Evolutionary conservation across 2,113 vertebrate genomes (phyloP).

Genomic region (Crotalus viridis): DNA sequence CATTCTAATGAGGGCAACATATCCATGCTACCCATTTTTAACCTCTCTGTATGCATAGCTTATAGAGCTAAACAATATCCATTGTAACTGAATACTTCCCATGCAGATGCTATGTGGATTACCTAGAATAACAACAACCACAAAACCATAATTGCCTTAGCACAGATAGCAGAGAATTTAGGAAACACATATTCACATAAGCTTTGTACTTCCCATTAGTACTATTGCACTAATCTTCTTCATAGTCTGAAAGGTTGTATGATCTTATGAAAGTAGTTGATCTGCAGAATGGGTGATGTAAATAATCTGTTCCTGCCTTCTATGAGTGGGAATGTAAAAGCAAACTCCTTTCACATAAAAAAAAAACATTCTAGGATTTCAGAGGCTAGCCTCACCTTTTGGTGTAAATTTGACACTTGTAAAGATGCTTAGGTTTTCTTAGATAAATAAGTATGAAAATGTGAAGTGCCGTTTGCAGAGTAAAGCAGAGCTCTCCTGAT

Average conservation of each 20-base stretch:
- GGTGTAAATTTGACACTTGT: neutral
- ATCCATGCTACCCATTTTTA: neutral
- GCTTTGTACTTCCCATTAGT: neutral
- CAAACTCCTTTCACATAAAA: neutral
- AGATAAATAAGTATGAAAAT: neutral
- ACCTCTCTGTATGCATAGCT: neutral
- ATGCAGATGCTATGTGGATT: neutral
- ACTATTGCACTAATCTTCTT: neutral
- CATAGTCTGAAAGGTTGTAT: neutral
- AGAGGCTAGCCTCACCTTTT: neutral
- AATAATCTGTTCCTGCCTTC: neutral
- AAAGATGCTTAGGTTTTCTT: neutral
- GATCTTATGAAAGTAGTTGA: neutral
- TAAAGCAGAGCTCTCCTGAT: neutral
- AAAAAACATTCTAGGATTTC: neutral
- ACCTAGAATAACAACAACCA: constrained; percentile 15
- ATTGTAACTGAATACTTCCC: constrained; percentile 10
- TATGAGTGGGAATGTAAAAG: neutral
- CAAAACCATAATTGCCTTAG: neutral
- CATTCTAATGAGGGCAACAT: neutral
- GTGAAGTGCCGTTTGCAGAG: neutral
- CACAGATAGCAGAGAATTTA: neutral
- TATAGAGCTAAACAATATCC: constrained; percentile 15
- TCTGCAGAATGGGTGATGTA: neutral
- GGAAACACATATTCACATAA: neutral